Evolutionary conservation across 2,113 vertebrate genomes (phyloP).

Genomic region (Bubo scandiacus): DNA sequence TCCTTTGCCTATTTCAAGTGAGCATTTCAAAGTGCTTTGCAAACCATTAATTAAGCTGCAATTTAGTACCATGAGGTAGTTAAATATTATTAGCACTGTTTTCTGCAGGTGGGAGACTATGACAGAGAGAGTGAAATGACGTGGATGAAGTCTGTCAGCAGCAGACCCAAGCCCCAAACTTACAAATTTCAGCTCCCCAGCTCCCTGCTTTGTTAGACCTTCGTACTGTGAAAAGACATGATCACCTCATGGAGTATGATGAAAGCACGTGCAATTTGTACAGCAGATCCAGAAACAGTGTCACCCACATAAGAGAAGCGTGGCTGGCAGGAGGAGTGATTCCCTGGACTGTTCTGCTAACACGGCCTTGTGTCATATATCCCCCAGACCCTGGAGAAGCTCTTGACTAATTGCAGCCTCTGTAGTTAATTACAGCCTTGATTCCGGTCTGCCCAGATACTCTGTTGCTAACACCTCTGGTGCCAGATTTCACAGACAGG

Average conservation of each 20-base stretch:
- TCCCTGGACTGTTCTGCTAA: not conserved
- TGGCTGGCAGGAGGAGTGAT: not conserved
- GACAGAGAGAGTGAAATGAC: not conserved
- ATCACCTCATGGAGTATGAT: not conserved
- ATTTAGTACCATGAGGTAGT: constrained; percentile 11
- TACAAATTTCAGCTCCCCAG: not conserved
- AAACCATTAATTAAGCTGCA: constrained; percentile 21
- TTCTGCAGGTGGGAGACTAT: not conserved
- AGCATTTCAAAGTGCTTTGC: constrained; percentile 20
- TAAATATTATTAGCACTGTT: constrained; percentile 3
- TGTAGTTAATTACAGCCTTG: not conserved
- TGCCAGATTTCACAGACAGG: not conserved
- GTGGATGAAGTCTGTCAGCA: not conserved
- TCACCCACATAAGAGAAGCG: not conserved
- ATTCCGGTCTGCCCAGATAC: not conserved
- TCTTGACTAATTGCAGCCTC: not conserved
- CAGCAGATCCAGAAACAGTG: not conserved
- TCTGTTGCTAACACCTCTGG: not conserved
- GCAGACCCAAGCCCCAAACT: not conserved
- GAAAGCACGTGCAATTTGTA: not conserved
- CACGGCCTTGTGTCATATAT: not conserved
- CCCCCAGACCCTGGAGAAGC: not conserved
- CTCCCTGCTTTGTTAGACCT: not conserved
- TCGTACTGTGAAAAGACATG: not conserved
- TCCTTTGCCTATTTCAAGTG: constrained; percentile 2